Evolutionary conservation across 2,113 vertebrate genomes (phyloP).

Genomic region (Synchiropus splendidus): DNA sequence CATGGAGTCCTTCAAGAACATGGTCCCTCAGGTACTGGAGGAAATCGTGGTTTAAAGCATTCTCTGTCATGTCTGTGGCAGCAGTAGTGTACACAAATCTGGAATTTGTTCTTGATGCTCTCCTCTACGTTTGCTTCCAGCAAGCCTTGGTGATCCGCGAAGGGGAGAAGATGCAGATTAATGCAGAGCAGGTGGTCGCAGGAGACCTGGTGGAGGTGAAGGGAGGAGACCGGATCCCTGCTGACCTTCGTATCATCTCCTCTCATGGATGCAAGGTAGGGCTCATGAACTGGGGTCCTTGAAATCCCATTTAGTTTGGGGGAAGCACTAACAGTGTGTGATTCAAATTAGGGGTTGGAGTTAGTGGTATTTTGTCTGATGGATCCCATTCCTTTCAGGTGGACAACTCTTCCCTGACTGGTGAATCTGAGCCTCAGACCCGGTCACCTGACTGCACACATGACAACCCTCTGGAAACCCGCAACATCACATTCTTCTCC

Average conservation of each 20-base stretch:
- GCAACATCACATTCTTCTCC: slow-evolving; percentile 86
- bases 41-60: not conserved
- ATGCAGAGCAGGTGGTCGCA: slow-evolving; percentile 82
- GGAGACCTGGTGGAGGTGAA: slow-evolving; percentile 89
- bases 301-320: too few relatives aligned
- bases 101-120: too few relatives aligned
- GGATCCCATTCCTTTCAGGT: slow-evolving; percentile 53
- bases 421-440: slow-evolving; percentile 83
- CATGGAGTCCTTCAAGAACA: slow-evolving; percentile 94
- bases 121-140: slow-evolving; percentile 40
- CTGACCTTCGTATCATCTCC: slow-evolving; percentile 82
- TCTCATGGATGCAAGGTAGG: slow-evolving; percentile 84
- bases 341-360: too few relatives aligned
- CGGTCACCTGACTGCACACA: slow-evolving; percentile 84
- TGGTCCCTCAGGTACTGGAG: slow-evolving; percentile 80
- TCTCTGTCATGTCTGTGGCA: not conserved
- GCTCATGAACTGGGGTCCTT: too few relatives aligned
- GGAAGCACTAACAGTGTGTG: too few relatives aligned
- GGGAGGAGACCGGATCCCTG: slow-evolving; percentile 83
- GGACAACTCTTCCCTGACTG: slow-evolving; percentile 85
- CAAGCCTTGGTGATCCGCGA: slow-evolving; percentile 90
- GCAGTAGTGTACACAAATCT: too few relatives aligned
- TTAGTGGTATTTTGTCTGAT: too few relatives aligned
- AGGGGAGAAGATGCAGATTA: slow-evolving; percentile 88
- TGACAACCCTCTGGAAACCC: slow-evolving; percentile 84